A percentile compares a stretch with the other conserved stretches of the same genome.
These are phyloP conservation scores for Syngnathoides biaculeatus DNA, from an alignment of 2,113 vertebrate genomes.

Conservation along the genomic window DNA sequence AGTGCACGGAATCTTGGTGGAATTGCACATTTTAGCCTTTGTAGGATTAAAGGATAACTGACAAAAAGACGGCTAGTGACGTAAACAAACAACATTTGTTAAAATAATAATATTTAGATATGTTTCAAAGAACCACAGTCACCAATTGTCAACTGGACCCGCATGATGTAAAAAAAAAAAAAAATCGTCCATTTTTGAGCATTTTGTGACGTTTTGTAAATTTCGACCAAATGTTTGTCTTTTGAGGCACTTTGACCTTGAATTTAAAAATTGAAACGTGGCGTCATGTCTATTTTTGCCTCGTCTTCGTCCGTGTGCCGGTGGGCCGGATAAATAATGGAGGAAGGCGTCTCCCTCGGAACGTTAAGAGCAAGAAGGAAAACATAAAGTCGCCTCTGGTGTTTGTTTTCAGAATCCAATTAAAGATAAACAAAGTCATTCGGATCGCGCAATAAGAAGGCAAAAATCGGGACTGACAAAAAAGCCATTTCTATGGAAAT, in stretches of 20 bases:
- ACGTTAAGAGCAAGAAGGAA: constrained; percentile 39
- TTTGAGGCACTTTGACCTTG: not conserved
- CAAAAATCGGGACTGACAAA: constrained; percentile 28
- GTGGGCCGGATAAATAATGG: constrained; percentile 52
- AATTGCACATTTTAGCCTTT: too few relatives aligned
- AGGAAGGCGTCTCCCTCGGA: constrained; percentile 51
- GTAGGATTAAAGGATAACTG: too few relatives aligned
- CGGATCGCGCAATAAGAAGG: constrained; percentile 36
- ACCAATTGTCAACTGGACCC: not conserved
- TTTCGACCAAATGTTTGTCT: not conserved
- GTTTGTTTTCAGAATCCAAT: constrained; percentile 62
- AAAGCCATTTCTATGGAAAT: constrained; percentile 60
- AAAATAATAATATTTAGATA: too few relatives aligned
- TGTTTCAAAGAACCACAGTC: too few relatives aligned
- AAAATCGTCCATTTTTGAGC: too few relatives aligned
- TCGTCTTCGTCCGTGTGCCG: constrained; percentile 27
- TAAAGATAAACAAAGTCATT: constrained; percentile 62
- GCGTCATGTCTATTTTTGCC: constrained; percentile 26
- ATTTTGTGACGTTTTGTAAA: not conserved
- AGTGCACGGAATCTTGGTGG: too few relatives aligned
- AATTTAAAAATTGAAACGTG: not conserved
- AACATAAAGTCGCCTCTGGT: constrained; percentile 35
- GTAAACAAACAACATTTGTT: too few relatives aligned
- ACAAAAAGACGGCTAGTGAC: too few relatives aligned
- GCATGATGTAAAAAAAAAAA: not conserved